Base-by-base conservation (phyloP, 2,888 invertebrate species). In the Agonopterix subpropinquella region DNA sequence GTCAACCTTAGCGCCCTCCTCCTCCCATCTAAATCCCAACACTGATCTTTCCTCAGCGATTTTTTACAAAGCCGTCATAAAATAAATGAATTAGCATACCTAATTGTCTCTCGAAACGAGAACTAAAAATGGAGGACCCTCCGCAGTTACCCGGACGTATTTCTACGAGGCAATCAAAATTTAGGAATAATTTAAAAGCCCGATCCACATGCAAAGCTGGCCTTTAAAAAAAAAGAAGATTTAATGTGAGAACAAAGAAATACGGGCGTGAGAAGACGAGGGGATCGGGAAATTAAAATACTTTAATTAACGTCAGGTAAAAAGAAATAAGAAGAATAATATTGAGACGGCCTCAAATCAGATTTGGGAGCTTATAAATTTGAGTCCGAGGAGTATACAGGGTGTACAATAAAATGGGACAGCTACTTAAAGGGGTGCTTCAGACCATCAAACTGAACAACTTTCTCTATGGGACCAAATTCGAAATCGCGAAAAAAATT, bases 11-110 rank as follows among this genome's bases (percentile, higher is more conserved):
- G 59, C 59, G 61, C 53, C 53, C 48, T 48, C 48, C 48, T 49
- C 57, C 58, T 59, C 62, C 68, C 59, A 60, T 65, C 64, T 71
- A 69, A 77, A 74, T 72, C 68, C 64, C 67, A 70, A 69, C 64
- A 70, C 70, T 70, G 75, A 76, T 73, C 70, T 78, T 77, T 70
- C 70, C 66, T 61, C 65, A 64, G 55, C 62, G 57, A 51, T 67
- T 71, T 80, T 74, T 72, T 64, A 70, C 70, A 73, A 77, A 76
- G 69, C 69, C 72, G 69, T 73, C 79, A 77, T 76, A 79, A 79
- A 80, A 77, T 78, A 79, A 80, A 77, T 75, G 78, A 80, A 86
- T 86, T 83, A 84, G 77, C 84, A 85, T 85, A 79, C 76, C 72
- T 84, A 83, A 86, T 83, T 86, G 85, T 78, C 75, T 69, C 69